These are phyloP conservation scores for Enteromius mattozi DNA, from an alignment of 2,797 vertebrate species.

Conservation along the genomic window DNA sequence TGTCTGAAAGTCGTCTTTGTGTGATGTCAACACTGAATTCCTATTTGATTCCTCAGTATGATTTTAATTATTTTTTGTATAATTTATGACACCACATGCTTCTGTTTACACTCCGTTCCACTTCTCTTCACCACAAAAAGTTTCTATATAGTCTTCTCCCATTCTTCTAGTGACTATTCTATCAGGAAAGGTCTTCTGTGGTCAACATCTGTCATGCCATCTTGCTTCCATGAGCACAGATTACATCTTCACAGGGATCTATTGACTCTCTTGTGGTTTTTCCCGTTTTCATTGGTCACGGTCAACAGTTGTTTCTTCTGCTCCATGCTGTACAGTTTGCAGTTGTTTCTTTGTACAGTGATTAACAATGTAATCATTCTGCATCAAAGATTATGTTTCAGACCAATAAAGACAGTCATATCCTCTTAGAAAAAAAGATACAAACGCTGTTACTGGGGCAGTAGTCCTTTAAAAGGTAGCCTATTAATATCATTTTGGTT, in stretches of 20 bases:
- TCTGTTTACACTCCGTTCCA: not conserved
- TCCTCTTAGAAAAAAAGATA: not conserved
- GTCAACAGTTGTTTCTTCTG: not conserved
- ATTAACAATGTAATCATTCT: conserved; percentile 8
- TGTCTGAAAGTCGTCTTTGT: conserved; percentile 2
- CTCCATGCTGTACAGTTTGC: not conserved
- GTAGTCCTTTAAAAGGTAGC: not conserved
- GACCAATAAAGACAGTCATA: not conserved
- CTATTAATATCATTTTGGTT: not conserved
- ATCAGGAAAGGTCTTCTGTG: conserved; percentile 36
- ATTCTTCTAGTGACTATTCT: not conserved
- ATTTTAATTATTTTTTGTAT: not conserved
- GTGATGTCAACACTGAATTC: not conserved
- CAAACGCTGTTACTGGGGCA: not conserved
- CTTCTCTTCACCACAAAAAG: not conserved
- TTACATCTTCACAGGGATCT: conserved; percentile 15
- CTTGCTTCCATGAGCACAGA: conserved; percentile 10
- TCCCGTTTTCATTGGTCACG: not conserved
- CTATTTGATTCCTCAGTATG: not conserved
- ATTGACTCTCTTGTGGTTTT: conserved; percentile 18
- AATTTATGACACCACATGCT: not conserved
- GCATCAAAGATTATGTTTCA: conserved; percentile 23
- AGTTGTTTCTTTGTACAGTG: conserved; percentile 1
- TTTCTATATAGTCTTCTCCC: not conserved
- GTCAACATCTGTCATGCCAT: conserved; percentile 44